phyloP scores from a whole-genome alignment of 2,888 invertebrate species.

The Tachina lurida region DNA sequence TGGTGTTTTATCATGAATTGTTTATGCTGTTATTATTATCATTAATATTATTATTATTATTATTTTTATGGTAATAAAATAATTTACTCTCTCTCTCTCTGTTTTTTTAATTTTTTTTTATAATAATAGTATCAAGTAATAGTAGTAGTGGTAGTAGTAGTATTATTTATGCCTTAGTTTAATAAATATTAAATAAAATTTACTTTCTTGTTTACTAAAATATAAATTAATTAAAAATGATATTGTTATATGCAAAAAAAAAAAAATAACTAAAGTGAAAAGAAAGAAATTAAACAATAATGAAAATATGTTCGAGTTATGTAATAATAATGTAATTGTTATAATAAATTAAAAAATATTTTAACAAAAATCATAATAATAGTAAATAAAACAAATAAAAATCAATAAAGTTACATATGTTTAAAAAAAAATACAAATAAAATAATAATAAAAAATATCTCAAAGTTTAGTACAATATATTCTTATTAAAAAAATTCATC shows the following conservation, averaged over 20 bases:
- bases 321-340: constrained; percentile 52
- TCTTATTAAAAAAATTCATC: constrained; percentile 71
- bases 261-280: constrained; percentile 41
- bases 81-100: constrained; percentile 68
- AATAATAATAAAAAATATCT: constrained; percentile 66
- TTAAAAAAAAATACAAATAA: constrained; percentile 61
- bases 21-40: constrained; percentile 56
- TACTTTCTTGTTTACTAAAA: constrained; percentile 55
- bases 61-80: constrained; percentile 66
- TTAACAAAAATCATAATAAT: constrained; percentile 69
- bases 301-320: constrained; percentile 47
- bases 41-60: constrained; percentile 46
- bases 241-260: constrained; percentile 46
- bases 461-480: constrained; percentile 60
- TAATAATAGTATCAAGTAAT: constrained; percentile 65
- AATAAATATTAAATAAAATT: constrained; percentile 50
- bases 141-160: constrained; percentile 55
- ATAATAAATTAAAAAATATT: constrained; percentile 69
- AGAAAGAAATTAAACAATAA: constrained; percentile 28
- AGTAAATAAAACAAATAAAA: constrained; percentile 71
- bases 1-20: constrained; percentile 59
- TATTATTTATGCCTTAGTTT: constrained; percentile 68
- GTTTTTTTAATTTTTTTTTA: constrained; percentile 59
- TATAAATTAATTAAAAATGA: constrained; percentile 45
- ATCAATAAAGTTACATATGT: constrained; percentile 66